phyloP scores from a whole-genome alignment of 2,113 vertebrate species.

The Erinaceus europaeus region DNA sequence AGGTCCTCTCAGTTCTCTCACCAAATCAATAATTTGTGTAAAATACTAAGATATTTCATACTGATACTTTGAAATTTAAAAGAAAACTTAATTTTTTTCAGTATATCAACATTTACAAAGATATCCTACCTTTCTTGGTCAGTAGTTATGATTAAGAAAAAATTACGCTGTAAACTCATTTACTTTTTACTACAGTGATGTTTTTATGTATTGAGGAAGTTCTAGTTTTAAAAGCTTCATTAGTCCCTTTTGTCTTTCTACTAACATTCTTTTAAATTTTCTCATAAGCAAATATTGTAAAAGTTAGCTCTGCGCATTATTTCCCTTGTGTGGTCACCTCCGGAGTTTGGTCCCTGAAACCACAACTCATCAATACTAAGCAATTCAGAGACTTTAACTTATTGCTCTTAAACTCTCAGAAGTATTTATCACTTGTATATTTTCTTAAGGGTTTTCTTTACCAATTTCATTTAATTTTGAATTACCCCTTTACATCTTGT shows the following conservation, averaged over 20 bases:
- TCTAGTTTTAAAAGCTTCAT: not conserved
- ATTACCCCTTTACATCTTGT: no score
- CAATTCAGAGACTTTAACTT: not conserved
- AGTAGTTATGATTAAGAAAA: not conserved
- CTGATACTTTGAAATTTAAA: slow-evolving; percentile 55
- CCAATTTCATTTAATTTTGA: no score
- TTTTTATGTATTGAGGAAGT: not conserved
- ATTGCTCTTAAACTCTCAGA: not conserved
- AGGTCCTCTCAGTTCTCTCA: slow-evolving; percentile 14
- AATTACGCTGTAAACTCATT: not conserved
- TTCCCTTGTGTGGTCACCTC: not conserved
- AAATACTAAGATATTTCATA: slow-evolving; percentile 39
- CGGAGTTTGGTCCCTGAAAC: not conserved
- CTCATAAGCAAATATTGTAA: not conserved
- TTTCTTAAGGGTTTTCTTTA: no score
- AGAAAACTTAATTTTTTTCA: not conserved
- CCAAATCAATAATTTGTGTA: slow-evolving; percentile 53
- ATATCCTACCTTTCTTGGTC: not conserved
- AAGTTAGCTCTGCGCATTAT: not conserved
- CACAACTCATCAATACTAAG: not conserved
- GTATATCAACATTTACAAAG: not conserved
- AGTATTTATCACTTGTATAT: no score
- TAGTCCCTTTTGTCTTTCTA: not conserved
- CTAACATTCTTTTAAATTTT: not conserved
- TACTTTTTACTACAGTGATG: not conserved